Conservation (phyloP, 2,113 vertebrate species). For the Girardinichthys multiradiatus region DNA sequence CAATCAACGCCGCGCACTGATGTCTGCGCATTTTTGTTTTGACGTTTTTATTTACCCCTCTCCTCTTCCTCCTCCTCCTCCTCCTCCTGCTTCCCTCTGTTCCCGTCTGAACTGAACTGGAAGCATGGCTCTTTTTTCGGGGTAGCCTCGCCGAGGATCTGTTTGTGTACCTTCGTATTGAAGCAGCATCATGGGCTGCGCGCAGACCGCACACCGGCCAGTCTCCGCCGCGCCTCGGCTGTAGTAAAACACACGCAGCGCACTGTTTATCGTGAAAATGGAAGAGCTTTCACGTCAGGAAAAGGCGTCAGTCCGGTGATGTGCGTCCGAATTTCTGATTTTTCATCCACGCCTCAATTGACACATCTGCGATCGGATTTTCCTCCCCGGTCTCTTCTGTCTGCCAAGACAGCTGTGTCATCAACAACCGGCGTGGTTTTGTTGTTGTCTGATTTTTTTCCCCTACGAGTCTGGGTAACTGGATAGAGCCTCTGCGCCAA, state of each 20-base stretch:
- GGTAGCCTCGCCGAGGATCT: conserved; percentile 24
- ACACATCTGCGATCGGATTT: conserved; percentile 70
- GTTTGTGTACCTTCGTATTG: conserved; percentile 73
- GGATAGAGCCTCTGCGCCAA: conserved; percentile 71
- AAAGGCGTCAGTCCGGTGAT: conserved; percentile 65
- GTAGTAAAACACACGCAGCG: conserved; percentile 21
- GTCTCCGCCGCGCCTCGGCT: conserved; percentile 48
- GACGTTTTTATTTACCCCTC: conserved; percentile 19
- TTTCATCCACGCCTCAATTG: conserved; percentile 56
- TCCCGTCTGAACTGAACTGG: conserved; percentile 6
- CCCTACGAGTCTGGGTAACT: conserved; percentile 66
- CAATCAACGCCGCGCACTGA: conserved; percentile 59
- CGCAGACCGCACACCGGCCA: conserved; percentile 45
- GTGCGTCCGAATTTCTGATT: conserved; percentile 62
- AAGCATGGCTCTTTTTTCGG: conserved; percentile 33
- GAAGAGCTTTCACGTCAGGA: conserved; percentile 75
- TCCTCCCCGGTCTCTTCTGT: conserved; percentile 30
- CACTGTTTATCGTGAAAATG: conserved; percentile 68
- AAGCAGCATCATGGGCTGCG: conserved; percentile 72
- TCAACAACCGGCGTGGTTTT: conserved; percentile 82
- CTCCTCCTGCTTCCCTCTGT: neutral
- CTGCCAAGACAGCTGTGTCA: conserved; percentile 79
- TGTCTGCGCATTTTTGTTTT: conserved; percentile 65
- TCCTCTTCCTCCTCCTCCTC: neutral
- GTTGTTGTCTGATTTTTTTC: conserved; percentile 79